Evolutionary conservation across 2,888 invertebrate genomes (phyloP), one percentile per base, ranked within the genome.

Genomic region (Therioaphis trifolii): DNA sequence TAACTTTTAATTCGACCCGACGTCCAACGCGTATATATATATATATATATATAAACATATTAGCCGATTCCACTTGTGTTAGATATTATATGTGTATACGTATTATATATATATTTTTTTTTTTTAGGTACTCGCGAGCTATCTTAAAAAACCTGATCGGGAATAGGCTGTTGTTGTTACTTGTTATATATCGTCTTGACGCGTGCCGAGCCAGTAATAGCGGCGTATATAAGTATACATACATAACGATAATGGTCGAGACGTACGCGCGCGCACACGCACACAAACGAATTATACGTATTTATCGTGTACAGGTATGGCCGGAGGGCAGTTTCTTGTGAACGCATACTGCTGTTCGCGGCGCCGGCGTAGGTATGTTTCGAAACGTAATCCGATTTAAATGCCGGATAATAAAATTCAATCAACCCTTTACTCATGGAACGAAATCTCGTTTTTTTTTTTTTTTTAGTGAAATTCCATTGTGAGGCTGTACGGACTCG

Each of bases 351-450:
- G 5, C 15, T 21, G 21, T 58, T 1, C 12, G 15, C 43, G 29
- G 46, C 24, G 35, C 9, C 29, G 49, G 15, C 49, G 77, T 43
- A 27, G 24, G 14, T 58, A 21, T 21, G 4, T 55, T 43, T 43
- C n/a, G 58, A 43, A 61, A 71, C 27, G 9, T 46, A 55, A 80
- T 58, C 71, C 71, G n/a, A 71, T 58, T 29, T 61, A 69, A 80
- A 71, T 58, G 58, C 27, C n/a, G 29, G 61, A 29, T 68, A 71
- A 79, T 80, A 46, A 80, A 69, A 46, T 43, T 58, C 79, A 29
- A 46, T 80, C 71, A 43, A 79, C 68, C 79, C 79, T 79, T 40
- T n/a, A n/a, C n/a, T n/a, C n/a, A 55, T 29, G 58, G 27, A 63
- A 61, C 27, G 49, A 72, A 49, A 72, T 29, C 29, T 35, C 35